Evolutionary conservation across 2,113 vertebrate genomes (phyloP).

Genomic region (Illadopsis cleaveri): DNA sequence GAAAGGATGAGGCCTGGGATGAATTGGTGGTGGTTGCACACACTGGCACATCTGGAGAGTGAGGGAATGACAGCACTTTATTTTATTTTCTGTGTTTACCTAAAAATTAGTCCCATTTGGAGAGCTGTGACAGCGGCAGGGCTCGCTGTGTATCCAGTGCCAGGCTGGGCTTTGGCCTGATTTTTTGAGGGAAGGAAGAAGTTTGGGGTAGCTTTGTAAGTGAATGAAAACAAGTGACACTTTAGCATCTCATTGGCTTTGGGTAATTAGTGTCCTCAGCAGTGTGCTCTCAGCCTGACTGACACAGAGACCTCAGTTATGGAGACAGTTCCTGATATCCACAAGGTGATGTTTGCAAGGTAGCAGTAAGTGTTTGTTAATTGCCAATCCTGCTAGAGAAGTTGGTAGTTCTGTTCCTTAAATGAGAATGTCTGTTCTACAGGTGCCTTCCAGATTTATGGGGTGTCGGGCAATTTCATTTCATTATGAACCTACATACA

Average conservation of each 20-base stretch:
- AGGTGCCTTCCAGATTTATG: background rate
- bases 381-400: background rate
- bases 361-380: background rate
- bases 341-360: background rate
- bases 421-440: background rate
- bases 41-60: background rate
- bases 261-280: background rate
- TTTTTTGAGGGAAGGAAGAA: background rate
- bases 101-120: background rate
- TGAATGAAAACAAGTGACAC: background rate
- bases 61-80: background rate
- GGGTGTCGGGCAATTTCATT: fast-evolving
- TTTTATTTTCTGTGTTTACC: fast-evolving
- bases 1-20: background rate
- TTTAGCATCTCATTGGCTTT: background rate
- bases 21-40: background rate
- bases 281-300: background rate
- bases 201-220: background rate
- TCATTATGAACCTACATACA: background rate
- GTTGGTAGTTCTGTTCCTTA: background rate
- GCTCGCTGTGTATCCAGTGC: background rate
- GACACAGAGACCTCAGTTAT: background rate
- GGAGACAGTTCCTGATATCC: background rate
- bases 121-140: background rate
- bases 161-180: background rate